Conservation (phyloP, 2,888 invertebrate genomes). For the Drosophila formosana region DNA sequence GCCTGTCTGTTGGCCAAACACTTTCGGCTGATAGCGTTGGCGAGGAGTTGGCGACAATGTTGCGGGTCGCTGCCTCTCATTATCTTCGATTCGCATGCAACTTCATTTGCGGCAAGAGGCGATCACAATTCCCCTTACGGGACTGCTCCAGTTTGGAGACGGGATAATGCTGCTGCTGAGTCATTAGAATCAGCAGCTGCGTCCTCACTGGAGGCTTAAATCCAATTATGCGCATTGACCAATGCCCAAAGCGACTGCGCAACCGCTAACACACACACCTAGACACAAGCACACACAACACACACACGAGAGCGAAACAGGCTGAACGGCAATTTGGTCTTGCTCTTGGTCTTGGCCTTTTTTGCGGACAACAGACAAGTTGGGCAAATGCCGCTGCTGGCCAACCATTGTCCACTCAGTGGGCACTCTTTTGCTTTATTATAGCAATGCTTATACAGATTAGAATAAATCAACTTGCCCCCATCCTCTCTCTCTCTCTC, state of each 20-base stretch:
- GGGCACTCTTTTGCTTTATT: constrained; percentile 78
- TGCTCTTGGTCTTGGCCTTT: constrained; percentile 22
- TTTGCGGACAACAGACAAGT: constrained; percentile 30
- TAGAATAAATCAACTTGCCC: constrained; percentile 76
- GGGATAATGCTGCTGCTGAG: constrained; percentile 56
- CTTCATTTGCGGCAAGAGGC: constrained; percentile 61
- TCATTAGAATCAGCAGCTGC: constrained; percentile 79
- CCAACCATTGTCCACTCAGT: constrained; percentile 72
- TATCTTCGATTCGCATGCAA: constrained; percentile 51
- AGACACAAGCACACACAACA: constrained; percentile 19
- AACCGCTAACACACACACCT: constrained; percentile 17
- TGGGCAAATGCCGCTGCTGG: constrained; percentile 51
- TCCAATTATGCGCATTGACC: constrained; percentile 71
- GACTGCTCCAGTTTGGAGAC: constrained; percentile 11
- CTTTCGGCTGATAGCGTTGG: constrained; percentile 47
- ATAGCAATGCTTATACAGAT: constrained; percentile 80
- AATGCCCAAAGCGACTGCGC: constrained; percentile 54
- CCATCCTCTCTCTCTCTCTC: background rate
- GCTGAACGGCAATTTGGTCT: constrained; percentile 69
- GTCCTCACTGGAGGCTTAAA: constrained; percentile 69
- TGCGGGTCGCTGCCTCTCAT: constrained; percentile 31
- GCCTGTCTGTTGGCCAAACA: constrained; percentile 37
- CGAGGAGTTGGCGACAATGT: constrained; percentile 56
- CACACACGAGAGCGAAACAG: constrained; percentile 15
- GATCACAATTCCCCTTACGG: background rate